phyloP scores from a whole-genome alignment of 2,888 invertebrate genomes.

The Cecidostiba fungosa region DNA sequence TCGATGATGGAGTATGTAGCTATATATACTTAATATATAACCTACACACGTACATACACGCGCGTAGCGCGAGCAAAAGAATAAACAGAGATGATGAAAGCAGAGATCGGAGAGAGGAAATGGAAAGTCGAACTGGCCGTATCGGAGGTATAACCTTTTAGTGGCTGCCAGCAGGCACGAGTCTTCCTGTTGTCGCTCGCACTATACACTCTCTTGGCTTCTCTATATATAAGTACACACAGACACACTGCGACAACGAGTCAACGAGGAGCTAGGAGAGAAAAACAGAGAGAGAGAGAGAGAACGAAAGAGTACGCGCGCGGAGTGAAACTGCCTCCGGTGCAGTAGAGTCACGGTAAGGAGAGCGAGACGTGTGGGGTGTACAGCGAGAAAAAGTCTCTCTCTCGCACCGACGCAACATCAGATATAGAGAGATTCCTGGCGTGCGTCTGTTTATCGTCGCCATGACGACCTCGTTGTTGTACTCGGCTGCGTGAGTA shows the following conservation, averaged over 20 bases:
- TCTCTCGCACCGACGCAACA: not conserved
- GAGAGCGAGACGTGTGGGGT: not conserved
- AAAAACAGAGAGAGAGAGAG: not conserved
- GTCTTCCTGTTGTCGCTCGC: not conserved
- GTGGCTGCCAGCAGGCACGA: constrained; percentile 12
- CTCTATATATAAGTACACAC: constrained; percentile 3
- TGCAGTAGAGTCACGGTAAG: not conserved
- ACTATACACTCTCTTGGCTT: not conserved
- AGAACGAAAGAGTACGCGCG: not conserved
- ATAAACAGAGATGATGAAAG: not conserved
- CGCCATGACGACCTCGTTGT: constrained; percentile 55
- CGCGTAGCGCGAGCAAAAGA: constrained; percentile 27
- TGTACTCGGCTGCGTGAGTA: not conserved
- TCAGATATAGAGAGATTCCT: constrained; percentile 19
- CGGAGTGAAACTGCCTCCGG: not conserved
- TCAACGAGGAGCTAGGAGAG: too few species aligned
- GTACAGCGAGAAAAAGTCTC: not conserved
- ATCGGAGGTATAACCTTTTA: constrained; percentile 55
- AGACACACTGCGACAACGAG: not conserved
- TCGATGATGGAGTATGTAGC: not conserved
- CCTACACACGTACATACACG: not conserved
- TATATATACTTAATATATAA: too few species aligned
- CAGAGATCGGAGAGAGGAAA: not conserved
- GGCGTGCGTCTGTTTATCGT: constrained; percentile 62
- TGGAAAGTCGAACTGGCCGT: constrained; percentile 16